phyloP scores from a whole-genome alignment of 2,113 vertebrate genomes.

The Arothron firmamentum region DNA sequence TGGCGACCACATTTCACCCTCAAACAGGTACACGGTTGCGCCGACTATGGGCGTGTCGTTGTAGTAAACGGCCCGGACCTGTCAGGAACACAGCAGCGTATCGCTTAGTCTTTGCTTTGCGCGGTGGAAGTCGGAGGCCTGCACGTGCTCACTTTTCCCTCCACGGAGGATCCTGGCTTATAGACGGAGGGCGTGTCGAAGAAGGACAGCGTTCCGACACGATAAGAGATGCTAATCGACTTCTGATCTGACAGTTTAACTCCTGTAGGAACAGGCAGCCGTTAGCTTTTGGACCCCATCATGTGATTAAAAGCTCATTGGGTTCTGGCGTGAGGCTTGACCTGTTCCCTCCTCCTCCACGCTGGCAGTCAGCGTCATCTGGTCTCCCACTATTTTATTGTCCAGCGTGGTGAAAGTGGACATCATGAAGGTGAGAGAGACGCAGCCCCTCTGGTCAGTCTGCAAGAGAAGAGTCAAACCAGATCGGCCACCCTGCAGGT shows the following conservation, averaged over 20 bases:
- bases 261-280: constrained; percentile 22
- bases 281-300: not conserved
- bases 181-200: constrained; percentile 57
- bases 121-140: not conserved
- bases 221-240: constrained; percentile 8
- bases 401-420: constrained; percentile 37
- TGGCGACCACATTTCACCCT: constrained; percentile 14
- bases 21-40: constrained; percentile 45
- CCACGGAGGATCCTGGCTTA: constrained; percentile 31
- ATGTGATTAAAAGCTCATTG: too few species aligned
- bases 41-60: constrained; percentile 41
- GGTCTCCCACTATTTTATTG: not conserved
- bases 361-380: not conserved
- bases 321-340: constrained; percentile 5
- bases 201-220: constrained; percentile 62
- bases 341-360: constrained; percentile 70
- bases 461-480: constrained; percentile 1
- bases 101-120: not conserved
- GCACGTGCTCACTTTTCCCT: constrained; percentile 56
- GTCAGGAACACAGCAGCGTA: not conserved
- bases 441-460: constrained; percentile 50
- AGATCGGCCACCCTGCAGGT: too few species aligned
- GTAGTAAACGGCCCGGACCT: constrained; percentile 58
- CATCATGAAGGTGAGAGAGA: constrained; percentile 32
- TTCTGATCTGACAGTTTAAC: not conserved